These are phyloP conservation scores for Spicauda simplicius DNA, from an alignment of 2,888 invertebrate species.

Conservation along the genomic window DNA sequence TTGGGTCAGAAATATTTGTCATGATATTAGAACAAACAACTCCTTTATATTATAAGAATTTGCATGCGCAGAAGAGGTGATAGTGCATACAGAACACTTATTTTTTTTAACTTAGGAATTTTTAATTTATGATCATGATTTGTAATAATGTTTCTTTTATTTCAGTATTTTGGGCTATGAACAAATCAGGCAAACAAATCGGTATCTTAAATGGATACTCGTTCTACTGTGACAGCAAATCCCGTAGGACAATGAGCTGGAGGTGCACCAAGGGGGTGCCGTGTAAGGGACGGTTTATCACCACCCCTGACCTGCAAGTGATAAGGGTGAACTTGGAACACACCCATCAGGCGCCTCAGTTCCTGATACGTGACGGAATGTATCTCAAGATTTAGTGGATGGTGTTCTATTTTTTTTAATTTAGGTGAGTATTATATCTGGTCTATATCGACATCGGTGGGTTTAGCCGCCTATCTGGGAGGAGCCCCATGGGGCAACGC, in stretches of 20 bases:
- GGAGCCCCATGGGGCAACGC: too few species aligned
- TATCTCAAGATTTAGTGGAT: conserved; percentile 45
- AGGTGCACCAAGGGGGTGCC: conserved; percentile 43
- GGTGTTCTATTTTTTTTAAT: too few species aligned
- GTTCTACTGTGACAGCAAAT: conserved; percentile 40
- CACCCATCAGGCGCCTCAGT: conserved; percentile 60
- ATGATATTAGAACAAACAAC: too few species aligned
- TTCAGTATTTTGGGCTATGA: conserved; percentile 41
- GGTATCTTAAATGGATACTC: conserved; percentile 46
- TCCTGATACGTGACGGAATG: conserved; percentile 47
- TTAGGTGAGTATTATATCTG: too few species aligned
- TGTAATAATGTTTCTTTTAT: not conserved
- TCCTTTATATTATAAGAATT: too few species aligned
- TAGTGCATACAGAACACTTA: too few species aligned
- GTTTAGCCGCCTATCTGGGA: too few species aligned
- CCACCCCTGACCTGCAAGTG: conserved; percentile 63
- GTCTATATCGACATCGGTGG: too few species aligned
- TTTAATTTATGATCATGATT: not conserved
- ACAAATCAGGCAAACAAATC: conserved; percentile 44
- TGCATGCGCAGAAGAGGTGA: too few species aligned
- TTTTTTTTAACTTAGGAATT: too few species aligned
- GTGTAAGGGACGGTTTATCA: conserved; percentile 74
- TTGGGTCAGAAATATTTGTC: too few species aligned
- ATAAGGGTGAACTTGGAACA: conserved; percentile 72
- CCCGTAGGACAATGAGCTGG: conserved; percentile 40